Percentiles rank a stretch among this genome's conserved stretches.
phyloP scores from a whole-genome alignment of 2,888 invertebrate genomes.

The Smittia sp. region DNA sequence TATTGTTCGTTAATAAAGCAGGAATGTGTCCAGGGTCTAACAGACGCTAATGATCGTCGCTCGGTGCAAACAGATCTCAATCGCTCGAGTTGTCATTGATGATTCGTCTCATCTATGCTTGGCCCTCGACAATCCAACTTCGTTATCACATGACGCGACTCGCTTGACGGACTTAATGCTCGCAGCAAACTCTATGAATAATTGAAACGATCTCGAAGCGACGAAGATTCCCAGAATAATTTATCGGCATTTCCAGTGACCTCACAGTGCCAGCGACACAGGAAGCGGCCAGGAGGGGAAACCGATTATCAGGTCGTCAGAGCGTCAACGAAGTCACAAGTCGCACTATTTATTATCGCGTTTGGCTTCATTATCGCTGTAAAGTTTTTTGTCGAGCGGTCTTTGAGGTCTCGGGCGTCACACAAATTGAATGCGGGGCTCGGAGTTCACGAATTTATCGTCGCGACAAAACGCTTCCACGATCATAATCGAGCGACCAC shows the following conservation, averaged over 20 bases:
- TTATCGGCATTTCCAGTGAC: not conserved
- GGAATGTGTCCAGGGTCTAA: not conserved
- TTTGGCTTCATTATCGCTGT: not conserved
- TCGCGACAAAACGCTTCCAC: not conserved
- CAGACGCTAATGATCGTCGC: constrained; percentile 4
- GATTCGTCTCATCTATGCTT: not conserved
- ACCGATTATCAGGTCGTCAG: not conserved
- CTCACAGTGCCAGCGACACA: not conserved
- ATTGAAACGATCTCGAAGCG: too few relatives aligned
- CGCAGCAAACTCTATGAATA: too few relatives aligned
- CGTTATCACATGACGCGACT: not conserved
- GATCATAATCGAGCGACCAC: not conserved
- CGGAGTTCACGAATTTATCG: not conserved
- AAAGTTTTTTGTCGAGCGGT: not conserved
- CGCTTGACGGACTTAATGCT: too few relatives aligned
- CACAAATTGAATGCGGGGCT: not conserved
- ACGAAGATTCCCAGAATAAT: not conserved
- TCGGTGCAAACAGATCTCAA: not conserved
- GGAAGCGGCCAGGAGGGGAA: not conserved
- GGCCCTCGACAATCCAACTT: not conserved
- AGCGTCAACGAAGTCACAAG: not conserved
- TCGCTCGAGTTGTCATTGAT: not conserved
- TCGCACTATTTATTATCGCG: not conserved
- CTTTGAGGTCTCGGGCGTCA: not conserved
- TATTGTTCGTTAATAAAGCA: not conserved